Percentiles rank a stretch among this genome's conserved stretches.
These are phyloP conservation scores for Trachelipus rathkii DNA, from an alignment of 1,140 invertebrate species.

Conservation along the genomic window DNA sequence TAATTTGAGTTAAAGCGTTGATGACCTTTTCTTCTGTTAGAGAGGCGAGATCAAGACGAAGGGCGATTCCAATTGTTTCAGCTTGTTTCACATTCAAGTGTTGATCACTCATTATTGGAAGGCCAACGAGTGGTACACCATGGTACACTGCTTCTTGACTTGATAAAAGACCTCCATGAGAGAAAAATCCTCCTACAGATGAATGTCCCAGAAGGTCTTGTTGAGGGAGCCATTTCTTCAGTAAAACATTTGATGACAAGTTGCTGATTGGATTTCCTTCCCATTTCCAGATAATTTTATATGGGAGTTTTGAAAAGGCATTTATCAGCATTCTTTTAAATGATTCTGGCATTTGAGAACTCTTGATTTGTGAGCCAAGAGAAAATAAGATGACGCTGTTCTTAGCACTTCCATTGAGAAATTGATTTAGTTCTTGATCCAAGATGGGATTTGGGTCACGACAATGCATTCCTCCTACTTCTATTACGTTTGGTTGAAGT, in stretches of 20 bases:
- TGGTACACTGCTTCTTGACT: slow-evolving; percentile 66
- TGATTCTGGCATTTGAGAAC: slow-evolving; percentile 31
- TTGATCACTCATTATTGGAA: slow-evolving; percentile 66
- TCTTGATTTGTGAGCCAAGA: slow-evolving; percentile 39
- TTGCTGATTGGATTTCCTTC: slow-evolving; percentile 34
- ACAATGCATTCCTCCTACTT: slow-evolving; percentile 60
- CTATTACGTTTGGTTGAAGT: slow-evolving; percentile 53
- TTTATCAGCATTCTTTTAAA: slow-evolving; percentile 27
- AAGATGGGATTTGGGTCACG: slow-evolving; percentile 38
- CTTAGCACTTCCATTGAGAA: slow-evolving; percentile 29
- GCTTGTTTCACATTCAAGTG: slow-evolving; percentile 47
- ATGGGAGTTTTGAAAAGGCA: slow-evolving; percentile 41
- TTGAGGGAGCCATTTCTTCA: slow-evolving; percentile 45
- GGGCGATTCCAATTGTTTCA: slow-evolving; percentile 56
- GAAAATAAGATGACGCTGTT: slow-evolving; percentile 40
- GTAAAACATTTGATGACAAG: slow-evolving; percentile 42
- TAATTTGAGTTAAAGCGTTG: slow-evolving; percentile 31
- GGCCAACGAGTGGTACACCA: slow-evolving; percentile 64
- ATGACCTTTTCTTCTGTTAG: slow-evolving; percentile 30
- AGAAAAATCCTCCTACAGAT: slow-evolving; percentile 57
- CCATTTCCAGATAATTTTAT: slow-evolving; percentile 46
- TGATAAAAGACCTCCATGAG: slow-evolving; percentile 66
- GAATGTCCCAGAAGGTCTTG: slow-evolving; percentile 45
- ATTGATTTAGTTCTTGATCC: slow-evolving; percentile 30
- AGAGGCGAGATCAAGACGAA: slow-evolving; percentile 27